These are phyloP conservation scores for Microcebus griseorufus DNA, from an alignment of 2,113 vertebrate genomes.

Conservation along the genomic window DNA sequence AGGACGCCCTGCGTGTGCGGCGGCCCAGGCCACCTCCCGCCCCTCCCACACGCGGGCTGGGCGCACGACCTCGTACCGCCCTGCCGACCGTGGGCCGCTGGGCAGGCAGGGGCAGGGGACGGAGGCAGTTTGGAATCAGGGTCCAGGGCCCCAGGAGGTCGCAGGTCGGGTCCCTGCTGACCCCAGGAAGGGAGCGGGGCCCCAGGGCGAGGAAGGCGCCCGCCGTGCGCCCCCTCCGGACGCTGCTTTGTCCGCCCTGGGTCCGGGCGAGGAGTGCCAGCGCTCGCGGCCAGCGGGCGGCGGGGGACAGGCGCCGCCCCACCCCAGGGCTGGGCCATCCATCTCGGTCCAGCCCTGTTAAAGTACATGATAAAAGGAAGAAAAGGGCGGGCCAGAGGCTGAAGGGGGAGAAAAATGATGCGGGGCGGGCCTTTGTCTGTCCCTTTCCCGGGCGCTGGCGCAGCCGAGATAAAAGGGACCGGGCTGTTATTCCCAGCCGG, in stretches of 20 bases:
- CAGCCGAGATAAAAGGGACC: conserved; percentile 71
- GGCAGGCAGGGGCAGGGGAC: accelerated
- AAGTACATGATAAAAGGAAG: conserved; percentile 79
- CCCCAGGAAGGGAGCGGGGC: background rate
- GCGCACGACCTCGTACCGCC: background rate
- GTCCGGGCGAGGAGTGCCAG: background rate
- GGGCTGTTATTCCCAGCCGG: background rate
- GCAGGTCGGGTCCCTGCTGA: too few species aligned
- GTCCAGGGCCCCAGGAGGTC: background rate
- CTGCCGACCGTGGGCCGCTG: too few species aligned
- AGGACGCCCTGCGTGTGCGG: accelerated
- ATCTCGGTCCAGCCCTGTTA: conserved; percentile 81
- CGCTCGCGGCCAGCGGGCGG: background rate
- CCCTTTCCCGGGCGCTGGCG: conserved; percentile 46
- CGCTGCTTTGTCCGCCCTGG: background rate
- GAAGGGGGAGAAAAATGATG: conserved; percentile 77
- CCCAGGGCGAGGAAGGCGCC: background rate
- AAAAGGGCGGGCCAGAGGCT: conserved; percentile 73
- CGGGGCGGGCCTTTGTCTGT: conserved; percentile 77
- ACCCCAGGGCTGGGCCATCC: conserved; percentile 68
- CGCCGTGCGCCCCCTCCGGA: conserved; percentile 4
- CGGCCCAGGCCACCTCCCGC: accelerated
- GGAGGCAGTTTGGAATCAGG: background rate
- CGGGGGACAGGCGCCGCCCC: conserved; percentile 52
- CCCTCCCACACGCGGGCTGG: accelerated